Conservation (phyloP, 2,888 invertebrate species). For the Drosophila kanekoi region DNA sequence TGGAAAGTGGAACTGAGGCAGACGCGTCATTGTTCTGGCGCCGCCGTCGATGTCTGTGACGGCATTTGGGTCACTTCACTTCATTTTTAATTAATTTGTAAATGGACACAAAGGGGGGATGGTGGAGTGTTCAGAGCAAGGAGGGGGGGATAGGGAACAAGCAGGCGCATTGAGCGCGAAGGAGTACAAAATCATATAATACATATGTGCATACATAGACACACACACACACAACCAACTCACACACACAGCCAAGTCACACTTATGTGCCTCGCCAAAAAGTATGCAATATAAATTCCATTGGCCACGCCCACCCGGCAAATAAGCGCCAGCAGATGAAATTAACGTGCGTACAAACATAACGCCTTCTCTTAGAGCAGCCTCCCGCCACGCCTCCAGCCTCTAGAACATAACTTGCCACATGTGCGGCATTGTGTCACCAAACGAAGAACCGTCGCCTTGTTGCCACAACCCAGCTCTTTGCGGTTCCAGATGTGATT, state of each 20-base stretch:
- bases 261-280: conserved; percentile 33
- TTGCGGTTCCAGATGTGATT: conserved; percentile 49
- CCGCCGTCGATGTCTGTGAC: conserved; percentile 47
- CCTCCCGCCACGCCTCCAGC: background rate
- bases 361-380: conserved; percentile 29
- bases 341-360: conserved; percentile 65
- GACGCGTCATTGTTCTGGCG: conserved; percentile 39
- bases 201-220: background rate
- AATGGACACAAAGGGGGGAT: conserved; percentile 4
- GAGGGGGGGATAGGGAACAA: background rate
- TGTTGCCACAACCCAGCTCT: conserved; percentile 11
- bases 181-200: conserved; percentile 39
- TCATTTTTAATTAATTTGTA: conserved; percentile 52
- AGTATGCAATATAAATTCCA: conserved; percentile 60
- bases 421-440: conserved; percentile 38
- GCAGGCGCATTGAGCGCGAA: conserved; percentile 34
- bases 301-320: conserved; percentile 47
- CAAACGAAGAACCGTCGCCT: conserved; percentile 9
- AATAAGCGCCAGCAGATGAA: conserved; percentile 54
- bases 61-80: conserved; percentile 56
- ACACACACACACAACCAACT: background rate
- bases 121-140: background rate
- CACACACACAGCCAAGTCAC: too few species aligned
- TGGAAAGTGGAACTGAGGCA: conserved; percentile 1
- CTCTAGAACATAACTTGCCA: conserved; percentile 4